These are phyloP conservation scores for Okapia johnstoni DNA, from an alignment of 2,113 vertebrate genomes.

Conservation along the genomic window DNA sequence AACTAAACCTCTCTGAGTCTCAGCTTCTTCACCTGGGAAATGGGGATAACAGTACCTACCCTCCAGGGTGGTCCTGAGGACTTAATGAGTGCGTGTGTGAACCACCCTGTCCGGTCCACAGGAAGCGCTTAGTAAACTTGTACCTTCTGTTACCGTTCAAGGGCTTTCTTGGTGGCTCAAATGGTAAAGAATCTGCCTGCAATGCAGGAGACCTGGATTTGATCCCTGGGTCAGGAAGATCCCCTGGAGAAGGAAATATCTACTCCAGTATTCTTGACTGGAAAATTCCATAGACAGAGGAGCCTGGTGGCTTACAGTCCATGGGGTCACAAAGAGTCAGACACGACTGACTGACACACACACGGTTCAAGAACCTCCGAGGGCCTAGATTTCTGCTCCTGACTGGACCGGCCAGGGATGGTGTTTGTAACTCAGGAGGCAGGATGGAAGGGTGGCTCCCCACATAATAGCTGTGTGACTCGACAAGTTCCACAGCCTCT, in stretches of 20 bases:
- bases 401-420: accelerated
- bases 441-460: background rate
- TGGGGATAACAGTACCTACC: too few relatives aligned
- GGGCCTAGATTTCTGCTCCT: background rate
- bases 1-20: background rate
- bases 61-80: background rate
- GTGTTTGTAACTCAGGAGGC: background rate
- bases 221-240: background rate
- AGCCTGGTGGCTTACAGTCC: background rate
- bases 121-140: background rate
- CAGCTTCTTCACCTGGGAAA: background rate
- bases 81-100: accelerated
- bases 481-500: background rate
- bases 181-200: background rate
- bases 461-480: background rate
- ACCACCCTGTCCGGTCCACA: background rate
- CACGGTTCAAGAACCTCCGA: background rate
- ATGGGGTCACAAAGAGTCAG: background rate
- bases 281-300: background rate
- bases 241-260: background rate
- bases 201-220: background rate
- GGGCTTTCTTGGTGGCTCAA: background rate
- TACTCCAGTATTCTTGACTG: background rate
- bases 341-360: background rate
- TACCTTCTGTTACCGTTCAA: background rate